These are phyloP conservation scores for Hippoglossus hippoglossus DNA, from an alignment of 2,797 vertebrate genomes.

Conservation along the genomic window DNA sequence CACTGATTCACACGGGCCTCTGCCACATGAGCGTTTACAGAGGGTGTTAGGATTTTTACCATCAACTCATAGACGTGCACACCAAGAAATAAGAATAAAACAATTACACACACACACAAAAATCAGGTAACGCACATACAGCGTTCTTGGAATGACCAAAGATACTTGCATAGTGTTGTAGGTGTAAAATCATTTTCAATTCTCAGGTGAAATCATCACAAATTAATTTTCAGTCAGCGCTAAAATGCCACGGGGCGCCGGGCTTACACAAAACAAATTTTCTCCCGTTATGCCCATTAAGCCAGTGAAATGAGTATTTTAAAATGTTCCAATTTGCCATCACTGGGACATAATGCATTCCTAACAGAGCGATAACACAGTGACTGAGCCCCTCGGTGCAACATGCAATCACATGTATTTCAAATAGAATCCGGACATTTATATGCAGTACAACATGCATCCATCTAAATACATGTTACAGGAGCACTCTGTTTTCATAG, in stretches of 20 bases:
- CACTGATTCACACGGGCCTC: conserved; percentile 23
- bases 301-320: conserved; percentile 53
- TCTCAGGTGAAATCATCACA: conserved; percentile 55
- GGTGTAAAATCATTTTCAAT: conserved; percentile 43
- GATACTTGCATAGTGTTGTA: conserved; percentile 24
- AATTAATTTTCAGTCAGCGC: conserved; percentile 55
- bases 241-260: conserved; percentile 52
- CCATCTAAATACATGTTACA: conserved; percentile 3
- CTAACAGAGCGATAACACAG: conserved; percentile 4
- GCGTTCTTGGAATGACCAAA: conserved; percentile 5
- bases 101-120: background rate
- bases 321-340: conserved; percentile 46
- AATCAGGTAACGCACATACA: background rate
- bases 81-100: background rate
- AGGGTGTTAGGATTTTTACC: conserved; percentile 1
- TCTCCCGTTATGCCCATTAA: conserved; percentile 38
- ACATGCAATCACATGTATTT: conserved; percentile 8
- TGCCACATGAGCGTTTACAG: background rate
- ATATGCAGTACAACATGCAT: background rate
- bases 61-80: background rate
- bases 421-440: conserved; percentile 25
- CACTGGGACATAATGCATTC: conserved; percentile 35
- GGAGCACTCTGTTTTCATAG: conserved; percentile 1
- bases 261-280: conserved; percentile 53
- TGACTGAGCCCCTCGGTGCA: background rate